Percentiles rank a stretch among this genome's conserved stretches.
Conservation (phyloP, 2,888 invertebrate species). For the Chaetoderma sp. region DNA sequence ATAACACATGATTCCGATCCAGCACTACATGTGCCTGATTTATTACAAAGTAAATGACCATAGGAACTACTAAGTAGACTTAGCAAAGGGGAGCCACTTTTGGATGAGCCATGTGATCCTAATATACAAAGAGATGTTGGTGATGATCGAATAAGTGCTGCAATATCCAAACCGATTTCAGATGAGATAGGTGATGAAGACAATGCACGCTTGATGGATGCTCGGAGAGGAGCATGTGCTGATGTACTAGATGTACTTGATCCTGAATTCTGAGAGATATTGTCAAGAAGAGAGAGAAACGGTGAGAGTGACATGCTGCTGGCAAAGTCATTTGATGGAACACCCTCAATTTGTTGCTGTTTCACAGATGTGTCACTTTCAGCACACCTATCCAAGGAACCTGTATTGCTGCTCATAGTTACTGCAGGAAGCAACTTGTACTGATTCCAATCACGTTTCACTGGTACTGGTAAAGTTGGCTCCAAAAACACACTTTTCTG, state of each 20-base stretch:
- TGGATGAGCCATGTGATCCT: constrained; percentile 55
- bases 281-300: constrained; percentile 50
- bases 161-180: constrained; percentile 67
- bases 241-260: constrained; percentile 61
- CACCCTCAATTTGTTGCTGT: too few species aligned
- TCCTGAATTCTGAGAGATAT: constrained; percentile 54
- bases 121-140: constrained; percentile 67
- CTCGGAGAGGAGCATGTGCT: constrained; percentile 58
- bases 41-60: constrained; percentile 65
- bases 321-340: too few species aligned
- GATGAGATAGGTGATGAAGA: constrained; percentile 64
- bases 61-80: constrained; percentile 55
- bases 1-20: constrained; percentile 55
- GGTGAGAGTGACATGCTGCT: constrained; percentile 56
- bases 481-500: constrained; percentile 56
- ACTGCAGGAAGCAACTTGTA: constrained; percentile 52
- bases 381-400: constrained; percentile 1
- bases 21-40: constrained; percentile 55
- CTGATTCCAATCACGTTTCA: constrained; percentile 49
- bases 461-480: constrained; percentile 49
- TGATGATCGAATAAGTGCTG: constrained; percentile 68
- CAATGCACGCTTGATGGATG: constrained; percentile 58
- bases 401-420: constrained; percentile 7
- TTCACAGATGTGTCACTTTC: constrained; percentile 49
- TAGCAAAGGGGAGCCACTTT: constrained; percentile 56